These are phyloP conservation scores for Oscheius onirici DNA, from an alignment of 2,888 invertebrate species.

Conservation along the genomic window DNA sequence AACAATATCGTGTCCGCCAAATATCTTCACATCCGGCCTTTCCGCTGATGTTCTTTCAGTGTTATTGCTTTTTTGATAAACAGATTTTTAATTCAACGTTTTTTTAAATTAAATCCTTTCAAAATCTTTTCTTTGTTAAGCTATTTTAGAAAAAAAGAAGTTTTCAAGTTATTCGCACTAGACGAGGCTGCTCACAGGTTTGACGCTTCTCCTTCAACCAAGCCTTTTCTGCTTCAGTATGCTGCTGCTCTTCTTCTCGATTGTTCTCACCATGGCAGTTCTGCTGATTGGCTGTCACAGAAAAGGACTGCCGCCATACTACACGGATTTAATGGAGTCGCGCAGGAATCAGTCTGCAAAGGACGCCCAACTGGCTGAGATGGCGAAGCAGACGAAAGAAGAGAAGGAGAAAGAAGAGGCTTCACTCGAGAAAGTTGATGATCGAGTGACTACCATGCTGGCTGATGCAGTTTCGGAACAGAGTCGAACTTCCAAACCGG, in stretches of 20 bases:
- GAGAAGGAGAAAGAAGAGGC: background rate
- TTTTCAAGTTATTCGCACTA: background rate
- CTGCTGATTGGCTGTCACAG: background rate
- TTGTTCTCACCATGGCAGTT: background rate
- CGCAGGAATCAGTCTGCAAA: background rate
- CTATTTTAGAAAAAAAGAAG: background rate
- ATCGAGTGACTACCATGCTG: no score
- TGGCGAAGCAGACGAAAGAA: background rate
- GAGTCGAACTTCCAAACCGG: no score
- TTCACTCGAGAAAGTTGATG: background rate
- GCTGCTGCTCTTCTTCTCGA: conserved; percentile 1
- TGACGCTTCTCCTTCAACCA: no score
- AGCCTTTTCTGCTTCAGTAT: background rate
- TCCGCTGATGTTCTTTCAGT: conserved; percentile 21
- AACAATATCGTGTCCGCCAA: conserved; percentile 21
- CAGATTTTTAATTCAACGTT: background rate
- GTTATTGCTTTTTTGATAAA: background rate
- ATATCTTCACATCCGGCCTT: background rate
- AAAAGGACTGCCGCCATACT: background rate
- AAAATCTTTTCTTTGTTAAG: background rate
- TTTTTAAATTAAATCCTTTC: background rate
- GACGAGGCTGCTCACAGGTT: no score
- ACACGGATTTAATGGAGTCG: background rate
- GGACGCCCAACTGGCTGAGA: background rate
- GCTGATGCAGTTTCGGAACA: no score